A percentile compares a stretch with the other conserved stretches of the same genome.
Conservation (phyloP, 2,888 invertebrate species). For the Leptura quadrifasciata region DNA sequence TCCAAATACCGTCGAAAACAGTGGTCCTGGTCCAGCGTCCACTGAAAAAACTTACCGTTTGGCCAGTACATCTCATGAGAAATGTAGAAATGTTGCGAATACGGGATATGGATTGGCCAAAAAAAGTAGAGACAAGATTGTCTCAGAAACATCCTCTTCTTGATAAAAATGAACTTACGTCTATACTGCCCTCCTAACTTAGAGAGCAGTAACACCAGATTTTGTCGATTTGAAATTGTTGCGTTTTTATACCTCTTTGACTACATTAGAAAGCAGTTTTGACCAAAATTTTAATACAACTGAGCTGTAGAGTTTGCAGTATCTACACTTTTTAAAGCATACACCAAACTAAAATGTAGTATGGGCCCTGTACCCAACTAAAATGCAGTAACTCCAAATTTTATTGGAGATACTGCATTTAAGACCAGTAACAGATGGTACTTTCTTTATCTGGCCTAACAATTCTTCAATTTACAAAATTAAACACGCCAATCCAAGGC, state of each 20-base stretch:
- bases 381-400: slow-evolving; percentile 6
- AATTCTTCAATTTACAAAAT: too few species aligned
- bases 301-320: slow-evolving; percentile 13
- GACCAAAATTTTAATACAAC: slow-evolving; percentile 2
- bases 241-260: slow-evolving; percentile 12
- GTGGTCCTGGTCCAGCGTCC: too few species aligned
- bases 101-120: too few species aligned
- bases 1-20: too few species aligned
- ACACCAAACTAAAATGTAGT: slow-evolving; percentile 8
- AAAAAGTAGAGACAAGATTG: too few species aligned
- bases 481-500: too few species aligned
- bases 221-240: not conserved
- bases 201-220: slow-evolving; percentile 9
- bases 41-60: too few species aligned
- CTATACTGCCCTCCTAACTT: slow-evolving; percentile 9
- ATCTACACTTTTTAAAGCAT: slow-evolving; percentile 1
- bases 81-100: too few species aligned
- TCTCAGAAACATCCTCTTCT: too few species aligned
- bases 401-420: slow-evolving; percentile 8
- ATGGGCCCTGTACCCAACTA: slow-evolving; percentile 8
- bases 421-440: not conserved
- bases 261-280: slow-evolving; percentile 4
- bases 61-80: too few species aligned
- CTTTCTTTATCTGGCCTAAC: too few species aligned
- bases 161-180: too few species aligned